phyloP scores from a whole-genome alignment of 2,797 vertebrate genomes.

The Erethizon dorsatum region DNA sequence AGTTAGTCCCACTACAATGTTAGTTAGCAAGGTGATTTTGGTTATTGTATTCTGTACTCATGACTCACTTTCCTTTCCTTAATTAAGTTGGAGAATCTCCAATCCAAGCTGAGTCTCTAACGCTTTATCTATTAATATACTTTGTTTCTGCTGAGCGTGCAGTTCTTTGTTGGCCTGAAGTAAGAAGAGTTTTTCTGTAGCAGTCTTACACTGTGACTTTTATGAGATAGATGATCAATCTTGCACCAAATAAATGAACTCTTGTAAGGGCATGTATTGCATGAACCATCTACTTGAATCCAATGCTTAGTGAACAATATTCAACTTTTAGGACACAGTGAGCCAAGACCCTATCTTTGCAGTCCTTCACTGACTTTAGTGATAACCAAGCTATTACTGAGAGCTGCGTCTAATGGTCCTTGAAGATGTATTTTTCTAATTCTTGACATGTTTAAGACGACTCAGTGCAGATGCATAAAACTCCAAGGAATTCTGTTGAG shows the following conservation, averaged over 20 bases:
- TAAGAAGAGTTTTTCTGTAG: conserved; percentile 60
- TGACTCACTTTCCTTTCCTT: conserved; percentile 63
- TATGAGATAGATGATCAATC: conserved; percentile 64
- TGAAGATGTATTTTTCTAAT: conserved; percentile 50
- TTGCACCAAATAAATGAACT: not conserved
- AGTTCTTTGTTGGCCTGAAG: conserved; percentile 71
- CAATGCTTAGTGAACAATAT: conserved; percentile 54
- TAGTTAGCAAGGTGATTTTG: not conserved
- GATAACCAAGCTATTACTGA: conserved; percentile 17
- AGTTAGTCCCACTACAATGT: not conserved
- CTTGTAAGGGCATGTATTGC: conserved; percentile 39
- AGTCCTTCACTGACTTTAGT: not conserved
- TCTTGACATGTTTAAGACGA: not conserved
- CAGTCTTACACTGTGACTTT: conserved; percentile 61
- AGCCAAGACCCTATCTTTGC: not conserved
- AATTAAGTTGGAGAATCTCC: conserved; percentile 39
- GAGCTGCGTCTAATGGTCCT: not conserved
- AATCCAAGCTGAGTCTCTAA: conserved; percentile 54
- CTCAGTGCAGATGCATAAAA: not conserved
- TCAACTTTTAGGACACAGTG: conserved; percentile 16
- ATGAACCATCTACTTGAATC: conserved; percentile 27
- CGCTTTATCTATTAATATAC: conserved; percentile 55
- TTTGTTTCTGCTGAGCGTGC: conserved; percentile 74
- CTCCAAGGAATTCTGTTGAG: not conserved
- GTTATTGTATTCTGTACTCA: not conserved